phyloP scores from a whole-genome alignment of 2,797 vertebrate genomes.

The Salmo trutta region DNA sequence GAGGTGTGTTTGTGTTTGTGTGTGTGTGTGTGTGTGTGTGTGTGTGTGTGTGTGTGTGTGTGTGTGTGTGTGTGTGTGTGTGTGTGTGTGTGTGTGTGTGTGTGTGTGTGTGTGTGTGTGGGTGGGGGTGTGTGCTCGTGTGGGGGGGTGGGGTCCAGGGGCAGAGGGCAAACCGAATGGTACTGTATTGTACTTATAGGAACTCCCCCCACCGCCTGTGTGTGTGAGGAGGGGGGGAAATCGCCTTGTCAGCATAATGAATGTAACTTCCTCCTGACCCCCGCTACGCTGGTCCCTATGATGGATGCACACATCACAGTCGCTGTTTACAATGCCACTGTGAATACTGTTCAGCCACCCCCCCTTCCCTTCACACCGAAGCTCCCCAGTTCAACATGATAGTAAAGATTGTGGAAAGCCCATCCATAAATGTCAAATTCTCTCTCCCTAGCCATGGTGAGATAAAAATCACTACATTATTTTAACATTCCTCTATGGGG shows the following conservation, averaged over 20 bases:
- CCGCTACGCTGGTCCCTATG: constrained; percentile 41
- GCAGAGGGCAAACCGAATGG: constrained; percentile 45
- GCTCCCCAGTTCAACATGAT: constrained; percentile 66
- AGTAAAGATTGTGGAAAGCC: constrained; percentile 64
- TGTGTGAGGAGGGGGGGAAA: neutral
- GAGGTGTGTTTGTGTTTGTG: neutral
- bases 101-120: neutral
- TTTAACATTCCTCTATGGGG: constrained; percentile 53
- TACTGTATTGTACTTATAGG: no score
- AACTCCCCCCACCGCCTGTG: no score
- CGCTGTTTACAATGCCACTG: constrained; percentile 56
- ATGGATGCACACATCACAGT: constrained; percentile 71
- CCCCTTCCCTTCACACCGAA: constrained; percentile 6
- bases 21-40: neutral
- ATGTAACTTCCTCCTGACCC: constrained; percentile 54
- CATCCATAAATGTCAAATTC: constrained; percentile 72
- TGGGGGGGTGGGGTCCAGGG: neutral
- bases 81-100: no score
- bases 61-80: no score
- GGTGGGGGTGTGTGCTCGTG: neutral
- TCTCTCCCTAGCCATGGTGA: constrained; percentile 24
- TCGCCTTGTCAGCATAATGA: constrained; percentile 60
- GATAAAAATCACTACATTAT: constrained; percentile 45
- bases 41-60: accelerated
- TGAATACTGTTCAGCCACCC: constrained; percentile 50